Evolutionary conservation across 1,140 invertebrate species (phyloP).

Genomic region (Drosophila mojavensis): DNA sequence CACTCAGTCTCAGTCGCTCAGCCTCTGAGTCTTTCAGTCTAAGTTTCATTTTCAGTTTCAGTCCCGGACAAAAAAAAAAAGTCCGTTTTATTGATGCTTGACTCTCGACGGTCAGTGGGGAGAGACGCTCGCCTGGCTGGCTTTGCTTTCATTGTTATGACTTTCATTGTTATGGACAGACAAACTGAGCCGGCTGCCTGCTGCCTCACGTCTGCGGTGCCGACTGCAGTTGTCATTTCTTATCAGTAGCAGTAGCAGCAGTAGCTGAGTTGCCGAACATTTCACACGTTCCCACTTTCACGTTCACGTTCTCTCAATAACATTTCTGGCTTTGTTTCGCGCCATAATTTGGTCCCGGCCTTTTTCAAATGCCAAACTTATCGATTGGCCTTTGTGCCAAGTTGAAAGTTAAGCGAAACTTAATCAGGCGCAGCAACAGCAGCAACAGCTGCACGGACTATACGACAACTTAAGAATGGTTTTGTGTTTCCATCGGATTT

Average conservation of each 20-base stretch:
- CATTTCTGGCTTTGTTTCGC: conserved; percentile 30
- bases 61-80: conserved; percentile 17
- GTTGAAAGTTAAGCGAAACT: conserved; percentile 54
- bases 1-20: not conserved
- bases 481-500: conserved; percentile 34
- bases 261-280: not conserved
- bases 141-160: conserved; percentile 48
- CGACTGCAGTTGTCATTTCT: conserved; percentile 52
- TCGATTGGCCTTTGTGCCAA: conserved; percentile 60
- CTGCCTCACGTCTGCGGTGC: conserved; percentile 1
- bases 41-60: not conserved
- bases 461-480: conserved; percentile 25
- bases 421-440: conserved; percentile 58
- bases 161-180: conserved; percentile 50
- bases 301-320: not conserved
- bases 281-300: conserved; percentile 3
- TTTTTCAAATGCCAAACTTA: conserved; percentile 30
- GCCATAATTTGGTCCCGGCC: conserved; percentile 8
- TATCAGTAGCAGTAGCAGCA: conserved; percentile 25
- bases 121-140: not conserved
- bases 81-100: conserved; percentile 46
- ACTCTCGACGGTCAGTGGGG: conserved; percentile 29
- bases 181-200: conserved; percentile 9
- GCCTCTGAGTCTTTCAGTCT: not conserved
- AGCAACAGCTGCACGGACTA: conserved; percentile 25